Base-by-base conservation (phyloP, 2,797 vertebrate genomes). In the Acanthiza pusilla region DNA sequence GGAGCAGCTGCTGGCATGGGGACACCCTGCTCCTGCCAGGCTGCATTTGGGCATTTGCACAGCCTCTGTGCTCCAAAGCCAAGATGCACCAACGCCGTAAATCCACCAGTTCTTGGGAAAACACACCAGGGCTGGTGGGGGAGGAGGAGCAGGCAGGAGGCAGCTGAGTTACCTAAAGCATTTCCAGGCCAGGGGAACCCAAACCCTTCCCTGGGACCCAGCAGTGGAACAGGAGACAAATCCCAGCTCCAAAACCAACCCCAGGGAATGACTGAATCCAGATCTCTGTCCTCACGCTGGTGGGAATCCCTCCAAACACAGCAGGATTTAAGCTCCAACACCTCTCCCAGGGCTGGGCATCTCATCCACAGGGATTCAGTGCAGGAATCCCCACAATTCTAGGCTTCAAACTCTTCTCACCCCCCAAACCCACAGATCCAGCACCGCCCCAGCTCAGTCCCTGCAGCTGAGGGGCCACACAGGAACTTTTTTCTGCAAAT, bases 351-450 rank as follows among this genome's bases (percentile, higher is more conserved):
- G 22, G 40, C 8, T 40, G 7, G 43, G 1, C n/a, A 36, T 53
- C n/a, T n/a, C n/a, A n/a, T 12, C 54, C n/a, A 32, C 29, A 27
- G 55, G 63, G 58, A 32, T 16, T 18, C 38, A 0, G 11, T 2
- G 22, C 0, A 2, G 47, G 25, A 43, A 29, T 13, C 66, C 65
- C 51, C 55, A 42, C 38, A 73, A 60, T 2, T 9, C 65, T 8
- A 34, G 11, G 7, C 14, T 32, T 15, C n/a, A 17, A 23, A 4
- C 20, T 3, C n/a, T 20, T 51, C 76, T 50, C 20, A 42, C 10
- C 8, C 17, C 8, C 34, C 0, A 1, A 8, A 8, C 2, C 3
- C 11, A 1, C 0, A 0, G 54, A 48, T 38, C 22, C 83, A 19
- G 57, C 38, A 7, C 16, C 2, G 1, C n/a, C 66, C 50, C 79